These are phyloP conservation scores for Cyphotilapia sp. DNA, from an alignment of 2,113 vertebrate species.

Conservation along the genomic window DNA sequence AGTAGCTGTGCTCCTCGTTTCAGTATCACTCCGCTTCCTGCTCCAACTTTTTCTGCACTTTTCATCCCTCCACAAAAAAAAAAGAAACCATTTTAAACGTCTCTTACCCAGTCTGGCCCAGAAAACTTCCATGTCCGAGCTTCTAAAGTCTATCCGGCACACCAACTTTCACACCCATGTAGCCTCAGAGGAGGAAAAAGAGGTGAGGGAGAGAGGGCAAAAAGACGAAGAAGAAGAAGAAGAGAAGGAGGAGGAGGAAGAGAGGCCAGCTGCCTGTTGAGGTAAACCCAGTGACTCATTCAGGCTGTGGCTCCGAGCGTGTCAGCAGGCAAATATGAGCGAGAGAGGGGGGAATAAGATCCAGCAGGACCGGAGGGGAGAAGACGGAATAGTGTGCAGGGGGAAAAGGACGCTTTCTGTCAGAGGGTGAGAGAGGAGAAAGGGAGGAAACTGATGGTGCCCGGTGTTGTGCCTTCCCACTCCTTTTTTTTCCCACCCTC, in stretches of 20 bases:
- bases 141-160: not conserved
- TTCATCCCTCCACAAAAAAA: not conserved
- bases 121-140: constrained; percentile 54
- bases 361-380: not conserved
- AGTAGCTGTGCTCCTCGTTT: not conserved
- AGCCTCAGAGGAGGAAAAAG: not conserved
- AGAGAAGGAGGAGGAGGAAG: not conserved
- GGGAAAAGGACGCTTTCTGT: not conserved
- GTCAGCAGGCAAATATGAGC: constrained; percentile 4
- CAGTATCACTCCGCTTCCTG: not conserved
- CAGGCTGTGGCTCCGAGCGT: constrained; percentile 10
- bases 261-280: not conserved
- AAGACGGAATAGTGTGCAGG: not conserved
- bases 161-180: not conserved
- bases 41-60: not conserved
- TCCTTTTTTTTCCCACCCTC: not conserved
- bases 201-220: not conserved
- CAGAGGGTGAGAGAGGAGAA: constrained; percentile 11
- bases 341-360: not conserved
- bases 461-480: not conserved
- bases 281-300: constrained; percentile 45
- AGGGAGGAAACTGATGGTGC: constrained; percentile 31
- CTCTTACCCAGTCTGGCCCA: constrained; percentile 61
- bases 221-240: not conserved
- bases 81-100: not conserved